Evolutionary conservation across 2,888 invertebrate genomes (phyloP).

Genomic region (Plutella xylostella): DNA sequence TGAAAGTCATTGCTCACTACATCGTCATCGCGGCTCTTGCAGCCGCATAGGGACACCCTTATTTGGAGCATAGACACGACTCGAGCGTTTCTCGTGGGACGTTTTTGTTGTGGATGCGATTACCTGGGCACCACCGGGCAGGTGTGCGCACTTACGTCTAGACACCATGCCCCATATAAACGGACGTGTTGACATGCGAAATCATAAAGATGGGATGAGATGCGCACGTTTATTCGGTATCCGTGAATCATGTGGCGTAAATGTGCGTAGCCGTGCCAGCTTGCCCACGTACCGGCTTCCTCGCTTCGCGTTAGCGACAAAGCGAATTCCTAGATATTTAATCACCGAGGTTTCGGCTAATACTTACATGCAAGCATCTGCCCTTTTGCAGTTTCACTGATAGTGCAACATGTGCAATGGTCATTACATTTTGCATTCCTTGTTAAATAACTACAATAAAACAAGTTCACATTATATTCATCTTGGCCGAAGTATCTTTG

Average conservation of each 20-base stretch:
- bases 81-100: slow-evolving; percentile 39
- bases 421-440: too few relatives aligned
- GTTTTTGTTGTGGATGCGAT: slow-evolving; percentile 25
- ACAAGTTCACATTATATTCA: too few relatives aligned
- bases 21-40: slow-evolving; percentile 26
- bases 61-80: slow-evolving; percentile 34
- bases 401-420: too few relatives aligned
- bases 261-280: slow-evolving; percentile 32
- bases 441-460: too few relatives aligned
- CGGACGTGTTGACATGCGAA: too few relatives aligned
- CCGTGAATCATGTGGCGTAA: slow-evolving; percentile 36
- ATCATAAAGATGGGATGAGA: too few relatives aligned
- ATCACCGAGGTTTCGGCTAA: too few relatives aligned
- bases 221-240: too few relatives aligned
- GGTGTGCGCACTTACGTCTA: slow-evolving; percentile 12
- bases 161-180: neutral
- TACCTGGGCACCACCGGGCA: slow-evolving; percentile 2
- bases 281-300: slow-evolving; percentile 33
- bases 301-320: slow-evolving; percentile 8
- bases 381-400: too few relatives aligned
- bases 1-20: slow-evolving; percentile 54
- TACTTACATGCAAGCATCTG: too few relatives aligned
- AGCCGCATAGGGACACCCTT: slow-evolving; percentile 33
- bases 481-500: too few relatives aligned
- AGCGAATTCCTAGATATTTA: slow-evolving; percentile 30